phyloP scores from a whole-genome alignment of 2,113 vertebrate species.

The Nettapus auritus region DNA sequence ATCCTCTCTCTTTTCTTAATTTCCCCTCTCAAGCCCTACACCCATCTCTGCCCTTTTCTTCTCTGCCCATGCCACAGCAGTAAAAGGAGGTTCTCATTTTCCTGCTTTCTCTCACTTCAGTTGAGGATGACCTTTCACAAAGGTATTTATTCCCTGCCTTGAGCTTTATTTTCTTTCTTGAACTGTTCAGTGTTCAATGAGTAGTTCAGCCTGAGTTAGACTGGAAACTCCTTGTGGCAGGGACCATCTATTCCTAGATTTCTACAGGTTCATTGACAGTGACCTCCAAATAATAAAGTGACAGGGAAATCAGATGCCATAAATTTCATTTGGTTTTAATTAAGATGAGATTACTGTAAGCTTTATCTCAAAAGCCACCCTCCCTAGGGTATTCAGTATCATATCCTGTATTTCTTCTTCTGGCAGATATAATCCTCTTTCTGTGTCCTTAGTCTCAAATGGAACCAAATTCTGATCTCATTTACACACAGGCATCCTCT shows the following conservation, averaged over 20 bases:
- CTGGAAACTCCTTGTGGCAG: constrained; percentile 5
- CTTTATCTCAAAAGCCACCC: constrained; percentile 23
- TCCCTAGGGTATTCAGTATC: constrained; percentile 27
- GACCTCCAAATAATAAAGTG: constrained; percentile 32
- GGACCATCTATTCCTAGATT: background rate
- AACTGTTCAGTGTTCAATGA: background rate
- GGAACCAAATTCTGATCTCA: constrained; percentile 32
- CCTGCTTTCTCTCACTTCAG: background rate
- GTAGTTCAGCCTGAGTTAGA: background rate
- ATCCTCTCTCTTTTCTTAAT: background rate
- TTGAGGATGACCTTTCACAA: constrained; percentile 6
- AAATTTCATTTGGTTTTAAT: constrained; percentile 62
- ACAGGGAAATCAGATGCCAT: background rate
- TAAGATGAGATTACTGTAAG: constrained; percentile 49
- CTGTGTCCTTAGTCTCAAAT: constrained; percentile 14
- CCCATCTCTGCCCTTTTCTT: background rate
- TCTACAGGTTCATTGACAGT: background rate
- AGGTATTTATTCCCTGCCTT: background rate
- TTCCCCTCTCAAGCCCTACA: background rate
- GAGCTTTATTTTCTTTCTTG: constrained; percentile 9
- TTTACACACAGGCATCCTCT: background rate
- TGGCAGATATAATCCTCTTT: constrained; percentile 49
- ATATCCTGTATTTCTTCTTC: constrained; percentile 16
- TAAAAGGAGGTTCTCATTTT: rapidly evolving
- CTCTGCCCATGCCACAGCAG: background rate